phyloP scores from a whole-genome alignment of 2,888 invertebrate species.

The Microchrysa polita region DNA sequence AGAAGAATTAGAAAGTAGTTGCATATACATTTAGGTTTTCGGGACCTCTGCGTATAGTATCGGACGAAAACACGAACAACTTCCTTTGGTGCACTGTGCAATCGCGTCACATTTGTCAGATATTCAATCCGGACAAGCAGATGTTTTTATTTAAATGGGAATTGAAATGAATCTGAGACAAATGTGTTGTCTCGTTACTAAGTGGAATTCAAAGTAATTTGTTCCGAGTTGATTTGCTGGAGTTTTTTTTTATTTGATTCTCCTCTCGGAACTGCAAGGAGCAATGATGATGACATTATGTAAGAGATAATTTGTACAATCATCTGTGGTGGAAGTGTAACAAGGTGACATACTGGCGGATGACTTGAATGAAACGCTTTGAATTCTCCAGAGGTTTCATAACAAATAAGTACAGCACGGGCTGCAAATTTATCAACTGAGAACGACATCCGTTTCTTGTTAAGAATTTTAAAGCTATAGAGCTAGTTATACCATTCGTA shows the following conservation, averaged over 20 bases:
- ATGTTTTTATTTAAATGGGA: constrained; percentile 34
- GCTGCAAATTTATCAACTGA: too few relatives aligned
- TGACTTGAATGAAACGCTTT: too few relatives aligned
- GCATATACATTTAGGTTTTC: constrained; percentile 16
- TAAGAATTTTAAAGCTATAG: too few relatives aligned
- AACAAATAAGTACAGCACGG: too few relatives aligned
- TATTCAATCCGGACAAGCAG: constrained; percentile 18
- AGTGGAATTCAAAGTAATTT: constrained; percentile 5
- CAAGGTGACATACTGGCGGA: too few relatives aligned
- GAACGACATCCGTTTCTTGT: too few relatives aligned
- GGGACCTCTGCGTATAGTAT: too few relatives aligned
- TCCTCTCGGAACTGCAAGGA: neutral
- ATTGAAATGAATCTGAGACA: neutral
- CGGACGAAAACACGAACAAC: neutral
- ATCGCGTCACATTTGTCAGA: constrained; percentile 3
- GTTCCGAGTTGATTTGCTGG: neutral
- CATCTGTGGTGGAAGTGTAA: too few relatives aligned
- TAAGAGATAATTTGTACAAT: too few relatives aligned
- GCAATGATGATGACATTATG: neutral
- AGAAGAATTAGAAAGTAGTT: constrained; percentile 33
- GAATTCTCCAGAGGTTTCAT: too few relatives aligned
- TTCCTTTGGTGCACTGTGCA: constrained; percentile 10
- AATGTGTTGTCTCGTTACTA: constrained; percentile 9
- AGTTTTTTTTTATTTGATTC: neutral
- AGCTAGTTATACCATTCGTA: too few relatives aligned